phyloP scores from a whole-genome alignment of 1,140 invertebrate species.

The Scylla paramamosain region DNA sequence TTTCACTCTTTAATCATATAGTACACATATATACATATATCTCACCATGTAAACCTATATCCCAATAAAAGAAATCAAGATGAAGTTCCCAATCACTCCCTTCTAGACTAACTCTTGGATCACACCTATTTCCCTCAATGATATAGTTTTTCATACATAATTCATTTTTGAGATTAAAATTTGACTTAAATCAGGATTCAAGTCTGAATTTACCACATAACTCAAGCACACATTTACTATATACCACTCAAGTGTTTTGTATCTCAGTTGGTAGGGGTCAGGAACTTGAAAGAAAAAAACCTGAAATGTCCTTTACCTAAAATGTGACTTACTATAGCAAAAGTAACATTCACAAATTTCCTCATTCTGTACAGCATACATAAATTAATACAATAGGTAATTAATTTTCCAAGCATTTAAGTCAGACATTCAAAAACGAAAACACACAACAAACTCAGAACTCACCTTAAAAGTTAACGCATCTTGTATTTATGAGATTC shows the following conservation, averaged over 20 bases:
- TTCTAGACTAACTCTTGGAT: not conserved
- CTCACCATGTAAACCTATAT: not conserved
- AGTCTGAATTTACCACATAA: no score
- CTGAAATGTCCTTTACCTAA: no score
- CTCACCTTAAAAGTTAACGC: slow-evolving; percentile 86
- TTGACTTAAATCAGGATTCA: not conserved
- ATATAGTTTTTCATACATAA: not conserved
- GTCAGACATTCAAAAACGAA: no score
- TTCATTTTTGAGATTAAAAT: not conserved
- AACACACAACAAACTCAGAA: not conserved
- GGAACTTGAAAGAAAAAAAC: no score
- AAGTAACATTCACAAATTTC: no score
- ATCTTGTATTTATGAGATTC: slow-evolving; percentile 97
- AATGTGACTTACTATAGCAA: no score
- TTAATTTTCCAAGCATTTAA: no score
- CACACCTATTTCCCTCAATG: not conserved
- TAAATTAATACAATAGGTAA: no score
- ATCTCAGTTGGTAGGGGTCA: no score
- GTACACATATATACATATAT: not conserved
- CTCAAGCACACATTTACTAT: no score
- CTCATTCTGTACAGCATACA: no score
- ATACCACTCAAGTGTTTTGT: no score
- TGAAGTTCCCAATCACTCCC: slow-evolving; percentile 83
- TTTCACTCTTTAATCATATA: not conserved
- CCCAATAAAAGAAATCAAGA: slow-evolving; percentile 86